Base-by-base conservation (phyloP, 2,113 vertebrate genomes). In the Miniopterus natalensis region DNA sequence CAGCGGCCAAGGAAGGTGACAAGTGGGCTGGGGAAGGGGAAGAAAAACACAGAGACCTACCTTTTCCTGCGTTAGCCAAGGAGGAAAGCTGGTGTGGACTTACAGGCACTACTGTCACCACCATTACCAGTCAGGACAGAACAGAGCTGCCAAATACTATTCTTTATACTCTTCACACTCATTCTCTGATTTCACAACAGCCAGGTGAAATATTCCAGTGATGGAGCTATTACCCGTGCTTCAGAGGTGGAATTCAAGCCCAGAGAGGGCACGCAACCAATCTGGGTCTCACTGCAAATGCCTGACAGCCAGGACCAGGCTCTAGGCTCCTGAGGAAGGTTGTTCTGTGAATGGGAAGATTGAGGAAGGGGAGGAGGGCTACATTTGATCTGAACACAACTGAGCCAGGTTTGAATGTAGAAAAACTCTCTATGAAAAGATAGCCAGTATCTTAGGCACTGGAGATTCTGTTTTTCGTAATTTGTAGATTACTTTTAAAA, bases 161-260 rank as follows among this genome's bases (percentile, higher is more conserved):
- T 25, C 45, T 36, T 68, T 14, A 42, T 15, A 45, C 12, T 57
- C 23, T 55, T 78, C 31, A 29, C 70, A 20, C 42, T 86, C 78
- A 86, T 53, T 77, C 84, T 88, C 42, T 47, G 65, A 68, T 25
- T 91, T 93, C 63, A 86, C 21, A 77, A 90, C 36, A 51, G 84
- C n/a, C 2, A 53, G 40, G 29, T 63, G 84, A 73, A 71, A 78
- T 40, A 40, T n/a, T 70, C 68, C 8, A 65, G 42, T 47, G 73
- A 70, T 4, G 20, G 68, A 85, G 45, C 65, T 57, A 21, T 3
- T 65, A 49, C 25, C 65, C 49, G 27, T 42, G 20, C 47, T 90
- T 88, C 73, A 66, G 55, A 81, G 79, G 65, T 90, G 20, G 88
- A 79, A 70, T 9, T 53, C 23, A 14, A 71, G 87, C 31, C 21